Evolutionary conservation across 2,113 vertebrate species (phyloP).

Genomic region (Dascyllus trimaculatus): DNA sequence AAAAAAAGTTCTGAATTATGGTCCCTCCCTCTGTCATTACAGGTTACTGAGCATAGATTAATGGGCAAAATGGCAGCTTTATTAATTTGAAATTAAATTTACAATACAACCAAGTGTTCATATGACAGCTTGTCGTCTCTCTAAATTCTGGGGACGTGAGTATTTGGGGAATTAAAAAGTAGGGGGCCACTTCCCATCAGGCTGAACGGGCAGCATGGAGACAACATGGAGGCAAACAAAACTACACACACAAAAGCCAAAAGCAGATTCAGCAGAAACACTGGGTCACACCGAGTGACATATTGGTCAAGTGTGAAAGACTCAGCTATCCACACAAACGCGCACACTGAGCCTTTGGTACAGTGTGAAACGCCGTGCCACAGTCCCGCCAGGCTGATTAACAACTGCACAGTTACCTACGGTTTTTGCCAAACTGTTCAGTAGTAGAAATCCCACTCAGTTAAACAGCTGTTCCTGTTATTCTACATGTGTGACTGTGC

Average conservation of each 20-base stretch:
- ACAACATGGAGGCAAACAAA: background rate
- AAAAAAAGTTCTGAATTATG: too few relatives aligned
- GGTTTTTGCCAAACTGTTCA: constrained; percentile 20
- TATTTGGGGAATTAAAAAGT: background rate
- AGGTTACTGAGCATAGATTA: too few relatives aligned
- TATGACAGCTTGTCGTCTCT: background rate
- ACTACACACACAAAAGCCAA: constrained; percentile 24
- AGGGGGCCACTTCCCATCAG: background rate
- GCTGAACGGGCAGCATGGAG: background rate
- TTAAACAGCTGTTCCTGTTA: background rate
- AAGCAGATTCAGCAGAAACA: constrained; percentile 59
- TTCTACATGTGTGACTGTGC: background rate
- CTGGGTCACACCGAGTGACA: constrained; percentile 51
- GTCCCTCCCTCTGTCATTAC: too few relatives aligned
- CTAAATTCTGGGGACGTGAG: background rate
- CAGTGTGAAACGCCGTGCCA: constrained; percentile 64
- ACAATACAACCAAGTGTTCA: background rate
- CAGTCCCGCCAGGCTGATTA: constrained; percentile 36
- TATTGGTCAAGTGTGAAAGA: constrained; percentile 66
- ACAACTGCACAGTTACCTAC: constrained; percentile 18
- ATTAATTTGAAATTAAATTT: too few relatives aligned
- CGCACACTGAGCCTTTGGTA: constrained; percentile 11
- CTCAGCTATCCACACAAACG: constrained; percentile 28
- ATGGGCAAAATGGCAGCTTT: too few relatives aligned
- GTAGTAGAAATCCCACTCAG: background rate